A percentile compares a stretch with the other conserved stretches of the same genome.
Conservation (phyloP, 2,888 invertebrate genomes). For the Lochmaea crataegi region DNA sequence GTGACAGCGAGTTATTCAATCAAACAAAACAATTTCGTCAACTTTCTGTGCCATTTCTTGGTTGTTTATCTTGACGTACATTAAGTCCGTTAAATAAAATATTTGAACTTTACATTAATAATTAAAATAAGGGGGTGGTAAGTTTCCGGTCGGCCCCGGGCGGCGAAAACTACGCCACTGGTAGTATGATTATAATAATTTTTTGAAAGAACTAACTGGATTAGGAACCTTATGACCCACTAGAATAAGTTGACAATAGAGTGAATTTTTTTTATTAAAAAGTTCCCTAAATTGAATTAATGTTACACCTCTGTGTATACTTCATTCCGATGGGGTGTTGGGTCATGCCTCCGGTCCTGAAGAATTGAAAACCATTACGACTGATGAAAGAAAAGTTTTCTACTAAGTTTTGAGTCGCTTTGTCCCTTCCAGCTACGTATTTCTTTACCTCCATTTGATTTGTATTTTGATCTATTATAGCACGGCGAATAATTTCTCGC, state of each 20-base stretch:
- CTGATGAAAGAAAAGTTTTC: constrained; percentile 67
- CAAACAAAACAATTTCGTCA: no score
- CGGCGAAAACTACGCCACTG: no score
- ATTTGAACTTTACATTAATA: no score
- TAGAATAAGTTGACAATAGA: no score
- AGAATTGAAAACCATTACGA: constrained; percentile 66
- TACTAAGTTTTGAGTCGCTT: constrained; percentile 62
- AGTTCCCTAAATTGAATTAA: constrained; percentile 8
- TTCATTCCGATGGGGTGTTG: constrained; percentile 43
- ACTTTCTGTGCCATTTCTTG: no score
- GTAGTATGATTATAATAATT: no score
- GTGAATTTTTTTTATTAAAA: neutral
- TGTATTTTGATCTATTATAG: constrained; percentile 55
- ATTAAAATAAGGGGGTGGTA: no score
- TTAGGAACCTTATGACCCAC: neutral
- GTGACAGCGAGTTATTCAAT: no score
- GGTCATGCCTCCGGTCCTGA: constrained; percentile 56
- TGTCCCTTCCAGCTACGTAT: constrained; percentile 61
- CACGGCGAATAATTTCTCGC: constrained; percentile 49
- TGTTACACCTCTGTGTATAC: constrained; percentile 17
- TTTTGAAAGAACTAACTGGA: no score
- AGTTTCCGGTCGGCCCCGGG: no score
- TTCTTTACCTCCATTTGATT: constrained; percentile 61
- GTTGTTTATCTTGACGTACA: no score
- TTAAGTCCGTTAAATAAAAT: no score